These are phyloP conservation scores for Eilema caniola DNA, from an alignment of 2,888 invertebrate genomes.

Conservation along the genomic window DNA sequence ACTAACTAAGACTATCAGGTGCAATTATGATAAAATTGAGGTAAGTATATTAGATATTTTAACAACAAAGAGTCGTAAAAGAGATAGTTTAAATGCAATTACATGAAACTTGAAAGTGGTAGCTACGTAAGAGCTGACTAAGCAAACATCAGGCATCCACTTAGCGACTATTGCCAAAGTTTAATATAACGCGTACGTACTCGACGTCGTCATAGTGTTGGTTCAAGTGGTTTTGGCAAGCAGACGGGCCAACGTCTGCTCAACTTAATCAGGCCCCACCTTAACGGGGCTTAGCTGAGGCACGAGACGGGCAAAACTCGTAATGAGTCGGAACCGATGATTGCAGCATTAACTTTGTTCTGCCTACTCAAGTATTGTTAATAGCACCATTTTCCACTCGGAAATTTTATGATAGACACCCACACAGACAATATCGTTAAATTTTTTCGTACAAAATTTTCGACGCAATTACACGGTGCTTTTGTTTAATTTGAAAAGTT, in stretches of 20 bases:
- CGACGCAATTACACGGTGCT: constrained; percentile 33
- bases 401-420: constrained; percentile 29
- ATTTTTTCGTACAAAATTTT: constrained; percentile 30
- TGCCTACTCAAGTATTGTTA: constrained; percentile 70
- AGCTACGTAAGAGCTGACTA: constrained; percentile 56
- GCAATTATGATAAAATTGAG: constrained; percentile 27
- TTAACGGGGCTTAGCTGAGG: constrained; percentile 69
- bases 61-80: constrained; percentile 41
- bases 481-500: constrained; percentile 28
- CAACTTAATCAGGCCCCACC: constrained; percentile 80
- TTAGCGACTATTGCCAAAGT: constrained; percentile 73
- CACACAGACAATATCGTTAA: constrained; percentile 31
- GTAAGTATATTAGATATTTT: constrained; percentile 31
- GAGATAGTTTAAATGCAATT: constrained; percentile 51
- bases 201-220: constrained; percentile 60
- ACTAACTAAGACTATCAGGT: constrained; percentile 25
- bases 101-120: constrained; percentile 53
- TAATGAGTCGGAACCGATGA: constrained; percentile 79
- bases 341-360: constrained; percentile 68
- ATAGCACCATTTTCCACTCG: constrained; percentile 52
- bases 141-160: constrained; percentile 64
- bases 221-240: constrained; percentile 83
- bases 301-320: constrained; percentile 68
- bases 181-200: constrained; percentile 68
- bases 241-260: constrained; percentile 72